Base-by-base conservation (phyloP, 2,797 vertebrate species). In the Galaxias olidus region DNA sequence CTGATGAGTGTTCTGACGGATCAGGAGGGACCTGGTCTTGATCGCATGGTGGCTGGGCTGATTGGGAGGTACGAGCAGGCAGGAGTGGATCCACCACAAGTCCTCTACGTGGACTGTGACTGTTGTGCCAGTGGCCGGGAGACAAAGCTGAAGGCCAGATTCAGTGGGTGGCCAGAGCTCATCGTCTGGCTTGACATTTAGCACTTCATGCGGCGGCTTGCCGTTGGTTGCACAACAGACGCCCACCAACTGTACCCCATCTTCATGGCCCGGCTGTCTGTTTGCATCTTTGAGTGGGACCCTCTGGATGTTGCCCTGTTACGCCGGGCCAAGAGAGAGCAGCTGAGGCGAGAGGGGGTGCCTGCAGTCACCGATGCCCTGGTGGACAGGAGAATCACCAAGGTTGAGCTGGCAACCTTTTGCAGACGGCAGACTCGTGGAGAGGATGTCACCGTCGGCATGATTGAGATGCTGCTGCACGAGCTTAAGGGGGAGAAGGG, bases 131-230 rank as follows among this genome's bases (percentile, higher is more conserved):
- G 14, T 15, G 20, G 40, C 30, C 50, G 40, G 42, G n/a, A 12
- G 40, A 61, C 30, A 12, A 49, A 61, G 45, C 20, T 68, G 3
- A 4, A 55, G 8, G 18, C 15, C 46, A 63, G 56, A 13, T 71
- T 71, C 15, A n/a, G 41, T 9, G 51, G 30, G 8, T 71, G 64
- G 68, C 54, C 53, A 48, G 54, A 71, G 11, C 56, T 75, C 14
- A 10, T 9, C 18, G 20, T 53, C 15, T 6, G 51, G 18, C 18
- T 53, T 1, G 18, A 53, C 51, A 53, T 53, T 18, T 53, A 18
- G 51, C 51, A 76, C 65, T 68, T 72, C 0, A 68, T 75, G 61
- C 41, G 48, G 57, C 40, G 61, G 40, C 13, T 75, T 14, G 73
- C 69, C 4, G 17, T 42, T 1, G 73, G 65, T 8, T 75, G 69